A percentile compares a stretch with the other conserved stretches of the same genome.
These are phyloP conservation scores for Clarias laeviceps DNA, from an alignment of 2,797 vertebrate species.

Conservation along the genomic window DNA sequence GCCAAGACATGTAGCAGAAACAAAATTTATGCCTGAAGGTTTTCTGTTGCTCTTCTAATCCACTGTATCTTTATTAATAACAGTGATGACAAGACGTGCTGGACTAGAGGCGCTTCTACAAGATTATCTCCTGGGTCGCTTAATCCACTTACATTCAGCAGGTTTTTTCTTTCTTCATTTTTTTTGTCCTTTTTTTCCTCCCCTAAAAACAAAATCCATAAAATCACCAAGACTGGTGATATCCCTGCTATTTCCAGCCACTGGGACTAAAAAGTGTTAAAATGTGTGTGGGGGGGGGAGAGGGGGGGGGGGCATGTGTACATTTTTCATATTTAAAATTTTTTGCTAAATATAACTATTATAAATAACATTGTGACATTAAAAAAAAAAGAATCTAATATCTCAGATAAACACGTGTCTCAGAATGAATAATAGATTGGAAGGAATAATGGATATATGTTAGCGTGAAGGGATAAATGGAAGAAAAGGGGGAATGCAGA, in stretches of 20 bases:
- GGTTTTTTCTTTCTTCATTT: conserved; percentile 41
- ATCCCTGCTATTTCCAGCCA: conserved; percentile 54
- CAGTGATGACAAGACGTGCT: conserved; percentile 61
- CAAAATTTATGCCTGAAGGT: conserved; percentile 3
- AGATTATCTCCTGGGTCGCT: conserved; percentile 65
- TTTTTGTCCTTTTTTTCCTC: not conserved
- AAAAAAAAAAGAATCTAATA: conserved; percentile 26
- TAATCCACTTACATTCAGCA: conserved; percentile 67
- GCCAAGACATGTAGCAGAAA: conserved; percentile 18
- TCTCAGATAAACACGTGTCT: conserved; percentile 17
- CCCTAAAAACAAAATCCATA: conserved; percentile 55
- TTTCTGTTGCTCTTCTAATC: conserved; percentile 57
- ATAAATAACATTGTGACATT: not conserved
- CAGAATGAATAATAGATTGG: conserved; percentile 20
- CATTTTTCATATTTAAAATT: not conserved
- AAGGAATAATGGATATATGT: conserved; percentile 20
- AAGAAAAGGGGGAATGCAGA: conserved; percentile 16
- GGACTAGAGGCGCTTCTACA: conserved; percentile 60
- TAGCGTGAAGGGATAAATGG: conserved; percentile 5
- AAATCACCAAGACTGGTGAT: conserved; percentile 36
- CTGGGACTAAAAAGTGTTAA: not conserved
- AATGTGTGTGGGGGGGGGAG: not conserved
- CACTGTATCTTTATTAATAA: conserved; percentile 63
- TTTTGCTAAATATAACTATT: not conserved
- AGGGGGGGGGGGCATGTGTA: not conserved